These are phyloP conservation scores for Poliocrania exsul DNA, from an alignment of 2,797 vertebrate species.

Conservation along the genomic window DNA sequence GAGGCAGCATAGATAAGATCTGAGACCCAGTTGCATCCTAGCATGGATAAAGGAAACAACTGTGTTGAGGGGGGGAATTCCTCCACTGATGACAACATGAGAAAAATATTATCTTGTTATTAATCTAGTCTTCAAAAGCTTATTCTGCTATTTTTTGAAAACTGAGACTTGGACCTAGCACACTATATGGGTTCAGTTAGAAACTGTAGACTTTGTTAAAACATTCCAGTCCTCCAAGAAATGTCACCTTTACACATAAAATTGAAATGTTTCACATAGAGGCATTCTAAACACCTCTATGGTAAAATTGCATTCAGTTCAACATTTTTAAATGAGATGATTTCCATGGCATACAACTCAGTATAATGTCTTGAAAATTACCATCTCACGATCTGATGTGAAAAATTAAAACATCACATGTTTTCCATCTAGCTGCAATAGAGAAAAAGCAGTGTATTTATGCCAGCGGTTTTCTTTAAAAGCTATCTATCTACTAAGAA, in stretches of 20 bases:
- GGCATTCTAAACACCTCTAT: not conserved
- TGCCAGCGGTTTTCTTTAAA: constrained; percentile 22
- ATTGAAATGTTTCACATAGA: not conserved
- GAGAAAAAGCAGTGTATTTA: not conserved
- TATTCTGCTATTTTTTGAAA: constrained; percentile 44
- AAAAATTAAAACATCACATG: constrained; percentile 15
- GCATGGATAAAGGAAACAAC: constrained; percentile 32
- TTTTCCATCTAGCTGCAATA: not conserved
- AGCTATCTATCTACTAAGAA: not conserved
- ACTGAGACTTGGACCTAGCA: not conserved
- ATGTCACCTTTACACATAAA: not conserved
- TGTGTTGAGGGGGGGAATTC: constrained; percentile 53
- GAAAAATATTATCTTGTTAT: constrained; percentile 59
- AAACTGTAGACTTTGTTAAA: not conserved
- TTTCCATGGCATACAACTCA: not conserved
- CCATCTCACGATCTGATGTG: not conserved
- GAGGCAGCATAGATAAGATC: not conserved
- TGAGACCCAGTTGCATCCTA: constrained; percentile 12
- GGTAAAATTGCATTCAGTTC: not conserved
- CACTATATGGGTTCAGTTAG: not conserved
- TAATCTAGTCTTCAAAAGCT: constrained; percentile 48
- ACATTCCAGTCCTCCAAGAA: not conserved
- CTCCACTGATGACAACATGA: constrained; percentile 60
- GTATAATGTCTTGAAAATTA: not conserved
- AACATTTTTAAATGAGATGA: not conserved